Base-by-base conservation (phyloP, 2,888 invertebrate genomes). In the Chrysolina americana region DNA sequence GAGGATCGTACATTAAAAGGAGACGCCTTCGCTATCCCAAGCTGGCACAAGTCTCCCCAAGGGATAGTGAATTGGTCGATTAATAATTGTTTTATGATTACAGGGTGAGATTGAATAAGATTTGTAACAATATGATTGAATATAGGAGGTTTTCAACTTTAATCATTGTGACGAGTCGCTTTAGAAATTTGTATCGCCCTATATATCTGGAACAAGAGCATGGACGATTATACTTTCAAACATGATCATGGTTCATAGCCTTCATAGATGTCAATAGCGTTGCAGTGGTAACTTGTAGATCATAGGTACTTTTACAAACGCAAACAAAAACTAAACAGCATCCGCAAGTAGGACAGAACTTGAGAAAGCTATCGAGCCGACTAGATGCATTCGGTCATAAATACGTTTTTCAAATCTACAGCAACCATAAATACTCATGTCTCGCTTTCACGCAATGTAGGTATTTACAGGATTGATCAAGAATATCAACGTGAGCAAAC, bases 161-260 rank as follows among this genome's bases (percentile, higher is more conserved):
- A 28, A 36, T 36, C 36, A 6, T 0, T 36, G 0, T 36, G 36
- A 6, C 0, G 8, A 6, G 36, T 8, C 36, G 5, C 5, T 3
- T 28, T 36, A 6, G 36, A 36, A 36, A 36, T 36, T 36, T 36
- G 8, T 6, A 36, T 36, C 8, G 8, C 8, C 8, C 8, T 8
- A 36, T 36, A 47, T 47, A 47, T 47, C 15, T 47, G 47, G 47
- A 36, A 36, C 36, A 36, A 36, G 36, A 36, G 36, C 36, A 36
- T 36, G 36, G 8, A 36, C 36, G 8, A 44, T 44, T 44, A 44
- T 15, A 44, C 44, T 44, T 44, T 15, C 11, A 44, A 15, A 44
- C 44, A 44, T 36, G 4, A 36, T 36, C 8, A 15, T 44, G 80
- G 69, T 53, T 65, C 56, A 70, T 2, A 50, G n/a, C 47, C 1